phyloP scores from a whole-genome alignment of 2,888 invertebrate genomes.

The Amaurobius ferox region DNA sequence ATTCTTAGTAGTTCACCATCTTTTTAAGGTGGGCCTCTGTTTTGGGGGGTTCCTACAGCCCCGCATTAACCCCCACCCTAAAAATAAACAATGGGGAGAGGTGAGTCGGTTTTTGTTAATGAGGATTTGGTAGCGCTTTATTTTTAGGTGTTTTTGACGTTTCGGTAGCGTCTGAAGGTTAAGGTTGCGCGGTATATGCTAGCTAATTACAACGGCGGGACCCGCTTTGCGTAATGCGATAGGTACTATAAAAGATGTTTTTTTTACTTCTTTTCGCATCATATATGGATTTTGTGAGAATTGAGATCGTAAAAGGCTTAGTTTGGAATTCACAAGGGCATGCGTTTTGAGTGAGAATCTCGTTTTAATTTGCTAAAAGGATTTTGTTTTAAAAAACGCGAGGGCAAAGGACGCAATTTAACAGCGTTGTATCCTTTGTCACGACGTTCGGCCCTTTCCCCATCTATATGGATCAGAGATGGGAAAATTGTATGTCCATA shows the following conservation, averaged over 20 bases:
- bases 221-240: constrained; percentile 5
- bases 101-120: constrained; percentile 53
- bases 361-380: too few relatives aligned
- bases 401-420: too few relatives aligned
- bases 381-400: too few relatives aligned
- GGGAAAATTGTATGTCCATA: too few relatives aligned
- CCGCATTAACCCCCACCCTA: constrained; percentile 41
- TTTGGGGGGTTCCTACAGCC: constrained; percentile 10
- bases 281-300: neutral
- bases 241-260: neutral
- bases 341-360: too few relatives aligned
- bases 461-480: too few relatives aligned
- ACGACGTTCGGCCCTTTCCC: too few relatives aligned
- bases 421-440: too few relatives aligned
- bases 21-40: constrained; percentile 33
- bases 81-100: constrained; percentile 64
- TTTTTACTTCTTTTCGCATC: neutral
- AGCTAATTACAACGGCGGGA: constrained; percentile 21
- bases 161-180: constrained; percentile 44
- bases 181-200: constrained; percentile 28
- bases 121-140: constrained; percentile 57
- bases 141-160: constrained; percentile 50
- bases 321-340: neutral
- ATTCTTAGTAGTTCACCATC: constrained; percentile 44
- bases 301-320: neutral